phyloP scores from a whole-genome alignment of 2,113 vertebrate species.

The Tylochromis polylepis region DNA sequence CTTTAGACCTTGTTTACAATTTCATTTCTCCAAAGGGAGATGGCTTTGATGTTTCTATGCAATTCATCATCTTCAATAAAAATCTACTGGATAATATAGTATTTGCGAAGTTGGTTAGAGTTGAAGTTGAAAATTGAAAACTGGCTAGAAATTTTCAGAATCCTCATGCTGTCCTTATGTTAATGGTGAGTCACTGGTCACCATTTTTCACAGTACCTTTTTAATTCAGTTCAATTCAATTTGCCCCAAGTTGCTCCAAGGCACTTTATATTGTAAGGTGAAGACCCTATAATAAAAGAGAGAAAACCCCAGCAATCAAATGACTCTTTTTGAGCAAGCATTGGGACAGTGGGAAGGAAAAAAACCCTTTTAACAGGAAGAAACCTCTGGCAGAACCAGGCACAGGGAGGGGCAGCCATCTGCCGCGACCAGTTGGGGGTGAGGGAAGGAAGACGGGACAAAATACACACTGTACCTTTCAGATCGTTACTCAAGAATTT shows the following conservation, averaged over 20 bases:
- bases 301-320: neutral
- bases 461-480: neutral
- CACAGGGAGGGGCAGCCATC: rapidly evolving
- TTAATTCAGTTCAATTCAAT: neutral
- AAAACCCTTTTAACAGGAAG: neutral
- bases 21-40: neutral
- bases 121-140: neutral
- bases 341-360: neutral
- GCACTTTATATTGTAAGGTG: neutral
- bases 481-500: neutral
- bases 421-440: neutral
- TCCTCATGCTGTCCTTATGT: rapidly evolving
- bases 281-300: neutral
- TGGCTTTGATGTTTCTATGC: neutral
- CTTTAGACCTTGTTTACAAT: neutral
- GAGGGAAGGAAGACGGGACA: neutral
- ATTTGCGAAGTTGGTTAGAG: neutral
- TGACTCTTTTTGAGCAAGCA: neutral
- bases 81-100: neutral
- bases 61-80: neutral
- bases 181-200: neutral
- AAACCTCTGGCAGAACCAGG: neutral
- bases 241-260: neutral
- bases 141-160: neutral
- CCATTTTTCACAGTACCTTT: neutral